Base-by-base conservation (phyloP, 2,797 vertebrate species). In the Morelia viridis region DNA sequence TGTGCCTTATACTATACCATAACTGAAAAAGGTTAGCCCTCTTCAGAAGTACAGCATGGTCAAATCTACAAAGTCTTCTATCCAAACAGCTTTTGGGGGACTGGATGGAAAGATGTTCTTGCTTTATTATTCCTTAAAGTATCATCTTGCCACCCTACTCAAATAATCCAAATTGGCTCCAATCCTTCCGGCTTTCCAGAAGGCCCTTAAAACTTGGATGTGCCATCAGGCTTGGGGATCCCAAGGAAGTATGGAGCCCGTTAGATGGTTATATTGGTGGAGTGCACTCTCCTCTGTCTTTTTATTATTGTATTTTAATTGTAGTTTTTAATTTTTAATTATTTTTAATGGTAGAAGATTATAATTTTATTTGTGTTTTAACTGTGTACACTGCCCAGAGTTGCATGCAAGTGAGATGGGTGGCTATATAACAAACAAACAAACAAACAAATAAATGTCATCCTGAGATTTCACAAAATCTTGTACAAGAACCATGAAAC, bases 61-160 rank as follows among this genome's bases (percentile, higher is more conserved):
- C 28, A 46, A 84, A 31, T 94, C 64, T 83, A 88, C 94, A 96
- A 92, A 93, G 94, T n/a, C 87, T 90, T 64, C 87, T 89, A 93
- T 22, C 0, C 13, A 85, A 87, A 71, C 0, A 10, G 35, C 90
- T 80, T 24, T 80, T 80, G 19, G 71, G 41, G 41, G 19, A 5
- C 35, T 24, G 35, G 35, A 46, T 46, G 19, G 35, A 80, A 80
- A 80, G 19, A 80, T 24, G 71, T 24, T 35, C 35, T 80, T 80
- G 71, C 19, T 80, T 80, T 24, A 80, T 80, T 80, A 10, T 46
- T 46, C 4, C 9, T 35, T 76, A 76, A 76, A 76, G 17, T 76
- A 41, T 41, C 8, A 41, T 19, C 17, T 41, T 76, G 17, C 35
- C 41, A 76, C 71, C 22, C 31, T 76, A 17, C 71, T 76, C 41